Percentiles rank a stretch among this genome's conserved stretches.
phyloP scores from a whole-genome alignment of 2,797 vertebrate genomes.

The Vireo griseus region DNA sequence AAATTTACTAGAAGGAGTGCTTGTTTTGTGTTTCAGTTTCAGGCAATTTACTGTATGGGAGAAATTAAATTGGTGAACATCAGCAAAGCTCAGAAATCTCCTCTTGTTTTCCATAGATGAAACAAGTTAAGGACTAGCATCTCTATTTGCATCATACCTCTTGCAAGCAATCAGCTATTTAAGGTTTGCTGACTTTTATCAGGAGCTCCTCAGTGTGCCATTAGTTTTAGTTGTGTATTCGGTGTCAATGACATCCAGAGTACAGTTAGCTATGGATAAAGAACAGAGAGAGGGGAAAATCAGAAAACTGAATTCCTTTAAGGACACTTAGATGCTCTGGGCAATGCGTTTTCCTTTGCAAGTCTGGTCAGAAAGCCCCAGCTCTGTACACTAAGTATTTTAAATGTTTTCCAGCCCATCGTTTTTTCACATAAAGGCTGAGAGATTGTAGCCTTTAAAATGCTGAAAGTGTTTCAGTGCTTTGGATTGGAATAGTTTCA shows the following conservation, averaged over 20 bases:
- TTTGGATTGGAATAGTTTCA: constrained; percentile 46
- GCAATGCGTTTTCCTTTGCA: background rate
- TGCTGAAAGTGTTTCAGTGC: constrained; percentile 49
- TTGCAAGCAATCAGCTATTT: background rate
- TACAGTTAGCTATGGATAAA: background rate
- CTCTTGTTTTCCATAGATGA: background rate
- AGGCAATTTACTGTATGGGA: background rate
- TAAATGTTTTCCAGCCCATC: constrained; percentile 8
- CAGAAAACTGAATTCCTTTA: background rate
- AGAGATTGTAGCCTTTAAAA: constrained; percentile 44
- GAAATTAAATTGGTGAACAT: background rate
- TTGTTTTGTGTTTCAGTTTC: background rate
- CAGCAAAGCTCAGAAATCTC: background rate
- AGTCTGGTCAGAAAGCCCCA: background rate
- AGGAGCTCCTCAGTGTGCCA: background rate
- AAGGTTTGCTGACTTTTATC: background rate
- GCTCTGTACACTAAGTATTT: background rate
- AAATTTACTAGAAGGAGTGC: background rate
- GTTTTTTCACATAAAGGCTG: background rate
- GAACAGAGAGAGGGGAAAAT: background rate
- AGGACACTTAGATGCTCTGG: background rate
- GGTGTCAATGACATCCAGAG: background rate
- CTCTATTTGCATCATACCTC: background rate
- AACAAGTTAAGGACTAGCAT: background rate
- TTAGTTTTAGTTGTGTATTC: background rate